Percentiles rank a stretch among this genome's conserved stretches.
Evolutionary conservation across 2,888 invertebrate species (phyloP).

Genomic region (Tuberolachnus salignus): DNA sequence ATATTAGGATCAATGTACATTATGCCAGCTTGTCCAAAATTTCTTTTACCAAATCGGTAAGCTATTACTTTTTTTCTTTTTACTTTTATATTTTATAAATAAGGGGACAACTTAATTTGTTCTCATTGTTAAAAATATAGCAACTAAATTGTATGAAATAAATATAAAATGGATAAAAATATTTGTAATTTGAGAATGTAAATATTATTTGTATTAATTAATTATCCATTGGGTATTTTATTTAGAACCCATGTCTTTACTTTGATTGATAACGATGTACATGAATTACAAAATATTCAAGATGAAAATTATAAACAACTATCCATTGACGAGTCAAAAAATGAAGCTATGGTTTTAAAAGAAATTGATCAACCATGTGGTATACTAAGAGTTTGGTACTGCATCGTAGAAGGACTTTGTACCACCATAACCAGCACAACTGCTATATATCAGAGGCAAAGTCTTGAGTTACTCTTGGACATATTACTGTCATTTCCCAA

Average conservation of each 20-base stretch:
- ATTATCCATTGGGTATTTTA: background rate
- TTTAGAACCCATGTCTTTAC: slow-evolving; percentile 46
- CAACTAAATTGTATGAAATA: background rate
- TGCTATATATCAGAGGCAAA: slow-evolving; percentile 77
- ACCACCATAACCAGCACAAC: slow-evolving; percentile 73
- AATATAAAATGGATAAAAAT: background rate
- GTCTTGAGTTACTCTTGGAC: slow-evolving; percentile 86
- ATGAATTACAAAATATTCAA: slow-evolving; percentile 35
- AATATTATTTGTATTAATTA: too few species aligned
- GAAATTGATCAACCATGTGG: slow-evolving; percentile 78
- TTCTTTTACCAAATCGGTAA: slow-evolving; percentile 79
- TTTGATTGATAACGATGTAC: slow-evolving; percentile 43
- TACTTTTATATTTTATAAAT: background rate
- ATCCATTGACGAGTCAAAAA: slow-evolving; percentile 29
- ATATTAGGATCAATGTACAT: slow-evolving; percentile 90
- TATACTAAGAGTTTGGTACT: slow-evolving; percentile 72
- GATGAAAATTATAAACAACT: slow-evolving; percentile 46
- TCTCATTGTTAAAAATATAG: background rate
- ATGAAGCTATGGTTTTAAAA: slow-evolving; percentile 29
- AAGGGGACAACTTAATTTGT: background rate
- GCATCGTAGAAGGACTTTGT: slow-evolving; percentile 66
- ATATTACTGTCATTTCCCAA: slow-evolving; percentile 77
- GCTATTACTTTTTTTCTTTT: slow-evolving; percentile 9
- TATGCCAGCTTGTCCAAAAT: slow-evolving; percentile 93
- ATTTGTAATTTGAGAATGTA: background rate